Base-by-base conservation (phyloP, 2,113 vertebrate genomes). In the Tychaedon coryphoeus region DNA sequence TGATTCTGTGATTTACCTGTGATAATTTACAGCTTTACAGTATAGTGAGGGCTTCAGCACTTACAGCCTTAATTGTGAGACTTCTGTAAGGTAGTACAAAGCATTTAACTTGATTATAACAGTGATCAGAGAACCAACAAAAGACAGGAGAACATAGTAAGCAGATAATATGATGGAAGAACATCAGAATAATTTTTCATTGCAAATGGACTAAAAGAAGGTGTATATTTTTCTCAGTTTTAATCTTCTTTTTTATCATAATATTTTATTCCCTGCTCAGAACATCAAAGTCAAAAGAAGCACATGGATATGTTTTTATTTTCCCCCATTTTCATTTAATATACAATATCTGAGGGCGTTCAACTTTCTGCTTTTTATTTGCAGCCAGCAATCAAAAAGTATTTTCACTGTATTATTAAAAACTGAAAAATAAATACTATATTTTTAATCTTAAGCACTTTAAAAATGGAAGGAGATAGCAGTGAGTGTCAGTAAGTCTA, bases 381-480 rank as follows among this genome's bases (percentile, higher is more conserved):
- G 61, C 51, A 84, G 56, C 67, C 67, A 93, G 83, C 70, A 92
- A 88, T 93, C 90, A 86, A 74, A 79, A 96, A 94, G 76, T 80
- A 62, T 90, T 95, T 97, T 75, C 67, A 57, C 87, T 80, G 74
- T 47, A 69, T 88, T 89, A 82, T 87, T 82, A 58, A 84, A 92
- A 92, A 95, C 57, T 85, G 64, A 86, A 89, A 95, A 84, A 86
- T 70, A 96, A 94, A 94, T 43, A 73, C 42, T 91, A 13, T 83
- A 96, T 95, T 95, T 97, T 97, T 96, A 96, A 97, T 96, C 96
- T 95, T 92, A 97, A 97, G 96, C 75, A 1, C 97, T 97, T 98
- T 91, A 97, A 95, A 91, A 96, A 95, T 58, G 71, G 88, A 93
- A 95, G 81, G 60, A 70, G 62, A 73, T 97, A 90, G 88, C 73